phyloP scores from a whole-genome alignment of 35 echinoderm and acorn worm species.

The Eucidaris tribuloides region DNA sequence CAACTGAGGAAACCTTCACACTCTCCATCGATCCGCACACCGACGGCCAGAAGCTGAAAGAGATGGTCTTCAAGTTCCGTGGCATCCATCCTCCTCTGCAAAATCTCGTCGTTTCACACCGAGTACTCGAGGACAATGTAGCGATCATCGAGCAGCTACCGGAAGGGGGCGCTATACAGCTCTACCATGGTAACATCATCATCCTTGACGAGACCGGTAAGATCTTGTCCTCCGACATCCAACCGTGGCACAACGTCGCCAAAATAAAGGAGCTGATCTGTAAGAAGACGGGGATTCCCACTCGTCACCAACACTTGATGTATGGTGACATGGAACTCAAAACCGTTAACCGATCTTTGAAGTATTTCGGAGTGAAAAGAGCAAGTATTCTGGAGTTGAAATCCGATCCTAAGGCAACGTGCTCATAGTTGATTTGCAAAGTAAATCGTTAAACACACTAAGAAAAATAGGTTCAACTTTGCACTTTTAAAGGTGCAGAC shows the following conservation, averaged over 20 bases:
- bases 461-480: too few relatives aligned
- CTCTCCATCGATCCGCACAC: slow-evolving; percentile 21
- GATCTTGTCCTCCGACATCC: slow-evolving; percentile 23
- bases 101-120: slow-evolving; percentile 3
- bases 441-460: too few relatives aligned
- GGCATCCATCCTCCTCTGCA: not conserved
- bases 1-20: slow-evolving; percentile 2
- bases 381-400: not conserved
- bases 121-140: slow-evolving; percentile 2
- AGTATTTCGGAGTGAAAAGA: not conserved
- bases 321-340: slow-evolving; percentile 6
- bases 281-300: not conserved
- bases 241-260: slow-evolving; percentile 12
- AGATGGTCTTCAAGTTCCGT: slow-evolving; percentile 1
- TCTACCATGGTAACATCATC: slow-evolving; percentile 19
- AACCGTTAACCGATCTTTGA: not conserved
- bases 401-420: not conserved
- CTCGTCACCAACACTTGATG: not conserved
- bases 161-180: not conserved
- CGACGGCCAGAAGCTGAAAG: slow-evolving; percentile 1
- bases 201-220: not conserved
- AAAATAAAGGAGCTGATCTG: slow-evolving; percentile 30
- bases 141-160: not conserved
- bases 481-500: too few relatives aligned
- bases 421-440: too few relatives aligned